A percentile compares a stretch with the other conserved stretches of the same genome.
These are phyloP conservation scores for Oreortyx pictus DNA, from an alignment of 2,797 vertebrate genomes.

Conservation along the genomic window DNA sequence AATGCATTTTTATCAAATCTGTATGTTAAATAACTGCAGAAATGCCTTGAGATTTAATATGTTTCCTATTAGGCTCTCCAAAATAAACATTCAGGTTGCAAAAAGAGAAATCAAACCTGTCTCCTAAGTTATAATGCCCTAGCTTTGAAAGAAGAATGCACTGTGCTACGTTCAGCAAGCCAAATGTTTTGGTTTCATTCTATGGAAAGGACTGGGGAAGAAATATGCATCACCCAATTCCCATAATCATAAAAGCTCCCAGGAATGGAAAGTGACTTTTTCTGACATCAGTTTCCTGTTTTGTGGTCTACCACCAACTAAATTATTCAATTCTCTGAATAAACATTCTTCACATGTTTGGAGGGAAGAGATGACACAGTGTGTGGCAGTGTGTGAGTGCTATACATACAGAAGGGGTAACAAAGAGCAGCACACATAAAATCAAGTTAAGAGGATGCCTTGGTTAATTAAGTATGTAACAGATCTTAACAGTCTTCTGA, in stretches of 20 bases:
- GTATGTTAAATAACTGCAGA: background rate
- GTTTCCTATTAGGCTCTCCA: background rate
- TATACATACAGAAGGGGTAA: accelerated
- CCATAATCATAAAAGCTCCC: background rate
- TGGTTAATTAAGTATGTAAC: background rate
- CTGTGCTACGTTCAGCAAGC: background rate
- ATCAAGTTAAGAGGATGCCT: background rate
- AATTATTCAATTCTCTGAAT: background rate
- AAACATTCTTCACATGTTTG: accelerated
- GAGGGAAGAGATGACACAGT: background rate
- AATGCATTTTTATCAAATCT: background rate
- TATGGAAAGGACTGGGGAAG: background rate
- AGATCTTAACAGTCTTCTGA: background rate
- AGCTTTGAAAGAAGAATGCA: background rate
- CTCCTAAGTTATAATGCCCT: background rate
- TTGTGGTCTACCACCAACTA: background rate
- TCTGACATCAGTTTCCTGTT: background rate
- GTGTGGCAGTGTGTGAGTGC: background rate
- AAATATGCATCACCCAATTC: background rate
- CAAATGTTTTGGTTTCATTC: background rate
- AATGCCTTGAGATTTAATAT: background rate
- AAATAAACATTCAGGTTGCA: background rate
- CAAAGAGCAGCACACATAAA: background rate
- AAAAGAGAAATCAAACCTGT: background rate
- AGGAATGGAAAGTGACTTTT: background rate